These are phyloP conservation scores for Platycnemis pennipes DNA, from an alignment of 2,888 invertebrate genomes.

Conservation along the genomic window DNA sequence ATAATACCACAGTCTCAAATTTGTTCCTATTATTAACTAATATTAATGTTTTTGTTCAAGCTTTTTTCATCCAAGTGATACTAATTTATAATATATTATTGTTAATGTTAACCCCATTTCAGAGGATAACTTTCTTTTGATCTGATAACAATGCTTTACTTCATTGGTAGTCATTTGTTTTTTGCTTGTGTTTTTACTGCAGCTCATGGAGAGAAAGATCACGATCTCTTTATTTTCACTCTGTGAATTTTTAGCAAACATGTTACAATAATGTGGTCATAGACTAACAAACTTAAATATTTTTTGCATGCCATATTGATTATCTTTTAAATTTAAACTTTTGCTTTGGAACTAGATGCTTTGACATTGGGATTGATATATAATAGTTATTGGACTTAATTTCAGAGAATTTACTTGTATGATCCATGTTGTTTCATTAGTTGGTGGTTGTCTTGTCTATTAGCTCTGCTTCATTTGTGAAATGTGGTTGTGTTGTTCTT, in stretches of 20 bases:
- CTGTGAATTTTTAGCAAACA: not conserved
- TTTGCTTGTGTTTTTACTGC: no score
- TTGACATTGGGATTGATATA: constrained; percentile 28
- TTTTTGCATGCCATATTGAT: not conserved
- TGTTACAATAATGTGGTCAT: not conserved
- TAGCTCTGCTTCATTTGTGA: constrained; percentile 20
- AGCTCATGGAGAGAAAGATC: not conserved
- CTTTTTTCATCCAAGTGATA: no score
- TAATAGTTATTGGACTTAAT: constrained; percentile 8
- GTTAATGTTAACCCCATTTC: not conserved
- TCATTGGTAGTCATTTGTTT: no score
- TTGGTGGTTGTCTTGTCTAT: constrained; percentile 14
- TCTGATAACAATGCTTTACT: no score
- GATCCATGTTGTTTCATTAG: not conserved
- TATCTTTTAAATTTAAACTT: not conserved
- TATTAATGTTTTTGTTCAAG: not conserved
- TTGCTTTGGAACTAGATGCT: constrained; percentile 61
- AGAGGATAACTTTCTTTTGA: no score
- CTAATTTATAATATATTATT: not conserved
- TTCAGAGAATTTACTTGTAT: not conserved
- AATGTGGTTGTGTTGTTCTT: constrained; percentile 21
- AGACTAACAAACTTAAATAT: not conserved
- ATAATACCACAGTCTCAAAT: not conserved
- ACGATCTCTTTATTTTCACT: not conserved
- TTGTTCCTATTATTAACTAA: not conserved